Evolutionary conservation across 1,140 invertebrate genomes (phyloP).

Genomic region (Mizuhopecten yessoensis): DNA sequence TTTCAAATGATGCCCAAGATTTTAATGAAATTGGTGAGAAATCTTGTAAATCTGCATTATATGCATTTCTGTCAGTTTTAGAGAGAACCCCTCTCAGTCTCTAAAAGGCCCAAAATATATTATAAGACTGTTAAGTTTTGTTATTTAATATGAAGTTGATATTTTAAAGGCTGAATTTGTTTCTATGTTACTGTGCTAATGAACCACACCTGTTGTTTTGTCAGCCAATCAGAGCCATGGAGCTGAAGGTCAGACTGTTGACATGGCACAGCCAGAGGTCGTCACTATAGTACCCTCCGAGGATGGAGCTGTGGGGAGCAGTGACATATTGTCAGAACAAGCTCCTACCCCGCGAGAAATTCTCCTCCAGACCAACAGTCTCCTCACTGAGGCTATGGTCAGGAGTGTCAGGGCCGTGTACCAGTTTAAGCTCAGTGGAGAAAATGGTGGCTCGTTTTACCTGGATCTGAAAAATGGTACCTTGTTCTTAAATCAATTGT

Average conservation of each 20-base stretch:
- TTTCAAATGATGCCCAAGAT: too few species aligned
- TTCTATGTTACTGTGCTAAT: too few species aligned
- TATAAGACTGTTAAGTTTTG: too few species aligned
- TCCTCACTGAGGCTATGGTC: constrained; percentile 70
- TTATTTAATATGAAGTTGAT: too few species aligned
- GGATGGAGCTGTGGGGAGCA: constrained; percentile 45
- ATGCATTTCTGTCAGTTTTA: too few species aligned
- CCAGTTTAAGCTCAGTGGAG: constrained; percentile 74
- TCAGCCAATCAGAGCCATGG: constrained; percentile 22
- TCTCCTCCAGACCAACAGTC: constrained; percentile 59
- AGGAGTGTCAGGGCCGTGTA: constrained; percentile 72
- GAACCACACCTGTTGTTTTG: too few species aligned
- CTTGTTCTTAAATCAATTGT: background rate
- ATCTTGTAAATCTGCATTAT: too few species aligned
- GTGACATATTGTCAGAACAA: background rate
- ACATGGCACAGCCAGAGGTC: constrained; percentile 7
- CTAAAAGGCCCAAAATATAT: too few species aligned
- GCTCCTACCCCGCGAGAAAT: constrained; percentile 64
- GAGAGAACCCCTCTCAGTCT: too few species aligned
- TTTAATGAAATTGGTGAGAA: too few species aligned
- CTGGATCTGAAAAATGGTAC: constrained; percentile 78
- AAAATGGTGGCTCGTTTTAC: constrained; percentile 72
- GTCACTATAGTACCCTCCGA: constrained; percentile 47
- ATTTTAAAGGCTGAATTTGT: too few species aligned
- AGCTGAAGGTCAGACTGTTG: constrained; percentile 1